Evolutionary conservation across 2,113 vertebrate genomes (phyloP), one percentile per base, ranked within the genome.

Genomic region (Ramphastos sulfuratus): DNA sequence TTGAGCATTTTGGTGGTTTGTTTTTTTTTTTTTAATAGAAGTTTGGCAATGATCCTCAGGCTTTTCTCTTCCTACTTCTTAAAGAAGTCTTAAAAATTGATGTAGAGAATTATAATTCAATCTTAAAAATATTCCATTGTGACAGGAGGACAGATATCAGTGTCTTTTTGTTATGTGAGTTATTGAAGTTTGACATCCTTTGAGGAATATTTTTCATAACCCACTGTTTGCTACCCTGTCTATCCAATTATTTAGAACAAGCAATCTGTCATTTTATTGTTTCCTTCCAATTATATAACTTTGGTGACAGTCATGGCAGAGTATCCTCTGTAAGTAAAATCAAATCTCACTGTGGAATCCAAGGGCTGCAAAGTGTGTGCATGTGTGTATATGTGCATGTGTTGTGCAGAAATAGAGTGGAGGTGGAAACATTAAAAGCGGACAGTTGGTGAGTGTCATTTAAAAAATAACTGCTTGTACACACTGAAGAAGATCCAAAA

Each of bases 251-350:
- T 97, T 96, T 92, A 96, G 96, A 97, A 97, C 96, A 97, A 97
- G 97, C 97, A 97, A 97, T 97, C 97, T 98, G 97, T 95, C 95
- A 96, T 96, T 97, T 96, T 89, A 92, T 96, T 97, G 94, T 96
- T 96, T 93, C 91, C 74, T 96, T 97, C 95, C 96, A 96, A 96
- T 97, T 97, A 97, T 97, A 87, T 94, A 94, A 96, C 95, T 95
- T 97, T 95, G 90, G 92, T 96, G 96, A 96, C 92, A 94, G 85
- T 95, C 88, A 84, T 96, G 90, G 91, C 93, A 97, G 90, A 96
- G 81, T 93, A 83, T 93, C 67, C 67, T 92, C 67, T 95, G 94
- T 70, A 94, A 84, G 76, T 88, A 79, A 93, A 87, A 87, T 84
- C 83, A 93, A 75, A 87, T 81, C 58, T 72, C 55, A 13, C 33